A percentile compares a stretch with the other conserved stretches of the same genome.
Conservation (phyloP, 2,888 invertebrate species). For the Synanthedon tipuliformis region DNA sequence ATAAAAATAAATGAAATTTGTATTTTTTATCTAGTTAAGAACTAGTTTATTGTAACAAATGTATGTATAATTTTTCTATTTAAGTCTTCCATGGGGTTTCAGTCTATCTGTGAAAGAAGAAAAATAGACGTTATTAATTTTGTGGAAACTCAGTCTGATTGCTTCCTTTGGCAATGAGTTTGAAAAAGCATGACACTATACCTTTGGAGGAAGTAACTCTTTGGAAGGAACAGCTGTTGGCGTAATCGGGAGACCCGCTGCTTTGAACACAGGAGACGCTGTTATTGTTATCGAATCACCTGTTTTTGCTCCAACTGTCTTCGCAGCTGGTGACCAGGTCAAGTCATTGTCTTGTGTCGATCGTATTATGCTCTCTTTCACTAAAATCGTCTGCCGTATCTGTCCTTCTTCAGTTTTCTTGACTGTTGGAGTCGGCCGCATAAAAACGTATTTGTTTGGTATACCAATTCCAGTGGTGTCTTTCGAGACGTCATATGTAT, state of each 20-base stretch:
- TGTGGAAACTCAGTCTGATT: not conserved
- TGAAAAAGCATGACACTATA: slow-evolving; percentile 6
- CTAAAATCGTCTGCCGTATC: not conserved
- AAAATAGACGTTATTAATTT: slow-evolving; percentile 1
- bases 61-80: too few species aligned
- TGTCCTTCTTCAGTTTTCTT: not conserved
- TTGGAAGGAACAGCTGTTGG: slow-evolving; percentile 8
- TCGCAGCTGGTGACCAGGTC: not conserved
- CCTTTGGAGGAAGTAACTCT: slow-evolving; percentile 33
- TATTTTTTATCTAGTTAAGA: too few species aligned
- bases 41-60: too few species aligned
- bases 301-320: not conserved
- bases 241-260: too few species aligned
- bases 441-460: not conserved
- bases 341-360: not conserved
- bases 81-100: not conserved
- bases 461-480: not conserved
- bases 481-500: not conserved
- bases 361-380: not conserved
- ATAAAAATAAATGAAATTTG: too few species aligned
- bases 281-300: not conserved
- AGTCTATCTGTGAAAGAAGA: not conserved
- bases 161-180: not conserved
- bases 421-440: not conserved
- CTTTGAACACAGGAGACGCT: not conserved